Conservation (phyloP, 2,888 invertebrate species). For the Ethmia dodecea region DNA sequence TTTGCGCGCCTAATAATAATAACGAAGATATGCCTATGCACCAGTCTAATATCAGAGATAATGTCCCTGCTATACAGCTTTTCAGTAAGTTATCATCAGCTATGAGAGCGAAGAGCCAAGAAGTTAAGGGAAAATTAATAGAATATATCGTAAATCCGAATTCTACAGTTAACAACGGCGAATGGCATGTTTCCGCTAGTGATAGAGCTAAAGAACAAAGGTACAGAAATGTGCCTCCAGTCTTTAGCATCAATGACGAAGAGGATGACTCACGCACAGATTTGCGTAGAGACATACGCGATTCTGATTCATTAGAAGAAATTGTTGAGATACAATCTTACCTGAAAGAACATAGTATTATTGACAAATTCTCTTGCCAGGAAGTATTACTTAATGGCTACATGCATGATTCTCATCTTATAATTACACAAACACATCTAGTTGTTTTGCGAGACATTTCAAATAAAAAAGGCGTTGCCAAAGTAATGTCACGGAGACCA, state of each 20-base stretch:
- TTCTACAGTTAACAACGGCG: constrained; percentile 75
- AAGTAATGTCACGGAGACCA: constrained; percentile 91
- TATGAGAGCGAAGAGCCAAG: constrained; percentile 93
- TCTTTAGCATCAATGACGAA: constrained; percentile 97
- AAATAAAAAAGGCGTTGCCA: constrained; percentile 86
- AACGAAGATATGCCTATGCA: constrained; percentile 42
- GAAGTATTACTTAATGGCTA: constrained; percentile 94
- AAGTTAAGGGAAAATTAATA: constrained; percentile 93
- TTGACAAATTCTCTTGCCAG: constrained; percentile 93
- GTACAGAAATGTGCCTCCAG: constrained; percentile 93
- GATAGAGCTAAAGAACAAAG: constrained; percentile 92
- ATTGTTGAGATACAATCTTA: constrained; percentile 88
- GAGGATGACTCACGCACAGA: constrained; percentile 58
- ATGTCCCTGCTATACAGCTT: constrained; percentile 79
- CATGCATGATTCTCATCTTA: constrained; percentile 91
- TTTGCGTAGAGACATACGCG: constrained; percentile 55
- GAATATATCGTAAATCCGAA: constrained; percentile 96
- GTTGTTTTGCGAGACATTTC: constrained; percentile 89
- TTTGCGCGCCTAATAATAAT: constrained; percentile 80
- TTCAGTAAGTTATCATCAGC: constrained; percentile 91
- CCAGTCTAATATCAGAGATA: constrained; percentile 44
- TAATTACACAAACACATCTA: constrained; percentile 91
- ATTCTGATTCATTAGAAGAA: constrained; percentile 83
- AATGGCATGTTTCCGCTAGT: constrained; percentile 89
- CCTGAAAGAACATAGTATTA: constrained; percentile 88